Evolutionary conservation across 2,113 vertebrate genomes (phyloP).

Genomic region (Tyto alba): DNA sequence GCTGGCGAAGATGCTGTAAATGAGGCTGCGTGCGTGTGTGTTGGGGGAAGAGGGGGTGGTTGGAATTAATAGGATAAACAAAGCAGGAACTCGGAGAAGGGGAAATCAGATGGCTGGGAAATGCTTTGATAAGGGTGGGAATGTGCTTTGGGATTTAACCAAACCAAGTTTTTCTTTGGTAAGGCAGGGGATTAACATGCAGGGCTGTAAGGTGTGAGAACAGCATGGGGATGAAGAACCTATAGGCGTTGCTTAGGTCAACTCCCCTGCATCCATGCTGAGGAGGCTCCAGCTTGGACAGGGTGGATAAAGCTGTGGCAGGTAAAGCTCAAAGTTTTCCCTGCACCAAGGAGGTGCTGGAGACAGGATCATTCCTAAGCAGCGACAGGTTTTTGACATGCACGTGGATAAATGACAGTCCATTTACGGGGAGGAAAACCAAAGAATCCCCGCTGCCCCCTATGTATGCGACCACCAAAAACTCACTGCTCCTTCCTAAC

Average conservation of each 20-base stretch:
- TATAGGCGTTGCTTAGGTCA: neutral
- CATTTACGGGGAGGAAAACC: neutral
- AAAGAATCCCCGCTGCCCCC: neutral
- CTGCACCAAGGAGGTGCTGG: neutral
- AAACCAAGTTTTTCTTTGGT: neutral
- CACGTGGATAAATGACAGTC: neutral
- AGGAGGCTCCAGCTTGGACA: neutral
- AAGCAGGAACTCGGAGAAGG: slow-evolving; percentile 61
- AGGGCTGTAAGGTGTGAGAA: neutral
- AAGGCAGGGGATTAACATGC: neutral
- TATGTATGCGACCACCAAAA: neutral
- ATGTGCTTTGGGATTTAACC: slow-evolving; percentile 49
- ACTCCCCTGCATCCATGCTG: neutral
- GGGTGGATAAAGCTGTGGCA: neutral
- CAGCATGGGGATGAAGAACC: neutral
- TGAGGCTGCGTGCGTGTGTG: slow-evolving; percentile 65
- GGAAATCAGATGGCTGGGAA: slow-evolving; percentile 69
- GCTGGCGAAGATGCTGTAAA: slow-evolving; percentile 20
- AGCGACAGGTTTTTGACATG: neutral
- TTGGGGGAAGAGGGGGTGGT: slow-evolving; percentile 67
- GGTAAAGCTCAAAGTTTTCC: neutral
- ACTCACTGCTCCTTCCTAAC: neutral
- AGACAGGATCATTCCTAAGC: neutral
- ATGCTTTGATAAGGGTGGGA: slow-evolving; percentile 55
- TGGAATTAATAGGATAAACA: slow-evolving; percentile 70